A percentile compares a stretch with the other conserved stretches of the same genome.
Conservation (phyloP, 2,888 invertebrate species). For the Phasia obesa region DNA sequence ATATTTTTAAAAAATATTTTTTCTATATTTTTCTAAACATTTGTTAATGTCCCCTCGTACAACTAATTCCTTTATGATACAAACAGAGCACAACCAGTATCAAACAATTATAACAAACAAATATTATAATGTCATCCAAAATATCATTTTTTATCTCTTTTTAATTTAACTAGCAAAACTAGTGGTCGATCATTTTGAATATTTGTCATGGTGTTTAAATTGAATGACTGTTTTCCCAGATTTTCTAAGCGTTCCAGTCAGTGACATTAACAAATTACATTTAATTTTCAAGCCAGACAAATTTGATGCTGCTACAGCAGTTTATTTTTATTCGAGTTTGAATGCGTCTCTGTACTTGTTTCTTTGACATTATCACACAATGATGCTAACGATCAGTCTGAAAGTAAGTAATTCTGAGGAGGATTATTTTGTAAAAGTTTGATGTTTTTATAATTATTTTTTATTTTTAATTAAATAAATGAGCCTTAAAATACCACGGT, state of each 20-base stretch:
- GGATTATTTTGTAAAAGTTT: background rate
- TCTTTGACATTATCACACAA: background rate
- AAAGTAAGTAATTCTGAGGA: no score
- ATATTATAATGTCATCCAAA: conserved; percentile 6
- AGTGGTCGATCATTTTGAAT: conserved; percentile 5
- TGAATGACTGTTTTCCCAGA: background rate
- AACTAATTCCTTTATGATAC: background rate
- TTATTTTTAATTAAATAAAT: conserved; percentile 53
- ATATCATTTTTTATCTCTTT: conserved; percentile 31
- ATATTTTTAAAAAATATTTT: no score
- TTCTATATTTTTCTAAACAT: no score
- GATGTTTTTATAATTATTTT: conserved; percentile 33
- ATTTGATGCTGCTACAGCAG: conserved; percentile 43
- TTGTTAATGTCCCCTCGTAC: no score
- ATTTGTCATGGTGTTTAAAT: background rate
- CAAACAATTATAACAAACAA: no score
- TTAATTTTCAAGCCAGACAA: conserved; percentile 55
- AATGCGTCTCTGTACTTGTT: no score
- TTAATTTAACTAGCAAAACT: conserved; percentile 26
- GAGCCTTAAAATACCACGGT: no score
- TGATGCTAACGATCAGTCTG: no score
- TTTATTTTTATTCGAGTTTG: no score
- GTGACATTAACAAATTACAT: conserved; percentile 59
- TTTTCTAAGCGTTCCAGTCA: background rate
- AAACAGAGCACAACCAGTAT: background rate